Base-by-base conservation (phyloP, 1,140 invertebrate genomes). In the Cotesia chilonis region DNA sequence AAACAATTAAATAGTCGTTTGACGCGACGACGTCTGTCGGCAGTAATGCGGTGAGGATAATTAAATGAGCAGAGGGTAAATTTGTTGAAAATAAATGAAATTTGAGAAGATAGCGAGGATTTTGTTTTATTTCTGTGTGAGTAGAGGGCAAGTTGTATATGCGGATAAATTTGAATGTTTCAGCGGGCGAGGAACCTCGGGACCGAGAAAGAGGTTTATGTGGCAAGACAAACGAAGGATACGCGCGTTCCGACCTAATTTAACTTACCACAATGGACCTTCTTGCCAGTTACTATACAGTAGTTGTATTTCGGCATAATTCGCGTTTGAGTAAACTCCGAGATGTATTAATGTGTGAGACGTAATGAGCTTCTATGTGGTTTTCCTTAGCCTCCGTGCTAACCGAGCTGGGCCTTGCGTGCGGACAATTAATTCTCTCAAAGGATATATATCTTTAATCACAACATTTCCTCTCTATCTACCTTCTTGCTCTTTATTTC, bases 241-340 rank as follows among this genome's bases (percentile, higher is more conserved):
- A 72, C 64, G 70, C 51, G 64, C 70, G 73, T 68, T 76, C 70
- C 73, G 60, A 67, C 69, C 68, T 74, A 76, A 76, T 75, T 76
- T 74, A 76, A 74, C 67, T 71, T 35, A 71, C 75, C 75, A 51
- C 73, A 70, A 70, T 57, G 64, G 52, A 69, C 68, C 71, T 67
- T 38, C 51, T 66, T 37, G 52, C 63, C 36, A 38, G 37, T 55
- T 73, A 47, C 38, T 70, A 64, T 28, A 47, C 41, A 47, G 6
- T 2, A 47, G 66, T 70, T 52, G 51, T 28, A 51, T 68, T 57
- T 66, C 59, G 66, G 63, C 59, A 69, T 69, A 72, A 72, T 72
- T 72, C 71, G 71, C 65, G 5, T 72, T 72, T 72, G 28, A 72
- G 55, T 55, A 72, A 59, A 61, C 54, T 47, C 51, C n/a, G 41